Percentiles rank a stretch among this genome's conserved stretches.
phyloP scores from a whole-genome alignment of 2,797 vertebrate genomes.

The Rhabdophis nuchalis region DNA sequence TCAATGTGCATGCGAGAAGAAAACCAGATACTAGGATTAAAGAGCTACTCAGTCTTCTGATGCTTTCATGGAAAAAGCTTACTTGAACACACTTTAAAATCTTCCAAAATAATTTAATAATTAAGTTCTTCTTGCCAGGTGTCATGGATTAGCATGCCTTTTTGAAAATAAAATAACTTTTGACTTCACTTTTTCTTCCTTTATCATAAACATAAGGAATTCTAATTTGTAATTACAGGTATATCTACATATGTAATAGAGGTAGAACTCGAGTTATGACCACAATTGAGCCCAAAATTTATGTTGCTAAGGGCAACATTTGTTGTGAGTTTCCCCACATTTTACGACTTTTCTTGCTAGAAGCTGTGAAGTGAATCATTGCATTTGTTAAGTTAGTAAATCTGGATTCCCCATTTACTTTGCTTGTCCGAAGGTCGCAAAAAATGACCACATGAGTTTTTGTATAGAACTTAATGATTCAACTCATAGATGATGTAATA shows the following conservation, averaged over 20 bases:
- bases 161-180: neutral
- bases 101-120: conserved; percentile 1
- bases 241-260: neutral
- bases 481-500: neutral
- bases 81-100: conserved; percentile 36
- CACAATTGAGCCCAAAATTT: too few species aligned
- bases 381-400: too few species aligned
- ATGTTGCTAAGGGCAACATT: too few species aligned
- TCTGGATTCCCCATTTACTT: too few species aligned
- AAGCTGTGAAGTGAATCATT: too few species aligned
- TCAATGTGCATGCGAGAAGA: conserved; percentile 16
- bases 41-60: neutral
- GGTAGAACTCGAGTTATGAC: too few species aligned
- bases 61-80: conserved; percentile 30
- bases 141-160: neutral
- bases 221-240: neutral
- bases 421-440: too few species aligned
- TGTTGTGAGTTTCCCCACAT: too few species aligned
- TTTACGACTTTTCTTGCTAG: too few species aligned
- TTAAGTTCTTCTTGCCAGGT: neutral
- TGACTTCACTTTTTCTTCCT: neutral
- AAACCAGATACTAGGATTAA: conserved; percentile 4
- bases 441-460: neutral
- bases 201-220: neutral
- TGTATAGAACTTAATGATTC: neutral